Base-by-base conservation (phyloP, 2,888 invertebrate species). In the Pollenia griseotomentosa region DNA sequence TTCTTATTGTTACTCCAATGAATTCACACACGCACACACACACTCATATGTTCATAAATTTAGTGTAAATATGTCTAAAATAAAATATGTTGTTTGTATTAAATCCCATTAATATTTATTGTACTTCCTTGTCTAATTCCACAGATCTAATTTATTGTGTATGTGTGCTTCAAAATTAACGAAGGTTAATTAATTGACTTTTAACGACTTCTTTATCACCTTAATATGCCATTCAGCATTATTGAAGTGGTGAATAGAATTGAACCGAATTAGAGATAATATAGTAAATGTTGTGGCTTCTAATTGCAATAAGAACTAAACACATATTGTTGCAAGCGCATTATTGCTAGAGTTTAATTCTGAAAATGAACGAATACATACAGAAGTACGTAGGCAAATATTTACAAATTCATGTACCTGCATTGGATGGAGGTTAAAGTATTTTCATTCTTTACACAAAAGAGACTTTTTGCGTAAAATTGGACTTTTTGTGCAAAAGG, bases 171-270 rank as follows among this genome's bases (percentile, higher is more conserved):
- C 65, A 40, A 55, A 66, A 51, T 83, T 83, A 78, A 14, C 53
- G 79, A 87, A 87, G 87, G 87, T 87, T 87, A 87, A 84, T 87
- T 81, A 81, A 87, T 73, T 86, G 83, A 86, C 83, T 86, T 79
- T 65, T 66, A 86, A 83, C 71, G 86, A 86, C 77, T 80, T 86
- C 65, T 83, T 86, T 83, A 86, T 86, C 86, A 83, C 83, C 86
- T 70, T 57, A 75, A 65, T 78, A 57, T 83, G 53, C 68, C 53
- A 61, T 65, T 74, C 51, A 68, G 70, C 55, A 73, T 57, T 23
- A 51, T 12, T 33, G 66, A 59, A 74, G 46, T 14, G 8, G 33
- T 9, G n/a, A 59, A 75, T 53, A 44, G 11, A 44, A 48, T 16
- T 11, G 16, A 42, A 57, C 42, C 23, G n/a, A 48, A 66, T 19